These are phyloP conservation scores for Parotia lawesii DNA, from an alignment of 2,113 vertebrate genomes.

Conservation along the genomic window DNA sequence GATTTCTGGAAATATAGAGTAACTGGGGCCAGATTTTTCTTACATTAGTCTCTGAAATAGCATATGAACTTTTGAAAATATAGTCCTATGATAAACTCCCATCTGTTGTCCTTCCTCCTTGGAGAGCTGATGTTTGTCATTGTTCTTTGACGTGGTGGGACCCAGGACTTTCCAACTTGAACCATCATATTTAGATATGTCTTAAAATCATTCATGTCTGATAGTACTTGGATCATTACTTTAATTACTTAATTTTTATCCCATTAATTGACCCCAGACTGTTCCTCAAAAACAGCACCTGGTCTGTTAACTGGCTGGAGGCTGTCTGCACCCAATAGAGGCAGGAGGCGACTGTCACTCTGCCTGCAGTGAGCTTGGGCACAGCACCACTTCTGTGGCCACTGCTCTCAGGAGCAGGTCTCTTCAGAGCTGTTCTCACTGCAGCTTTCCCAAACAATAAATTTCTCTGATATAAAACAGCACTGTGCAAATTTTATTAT, in stretches of 20 bases:
- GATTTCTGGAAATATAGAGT: neutral
- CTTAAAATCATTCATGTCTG: neutral
- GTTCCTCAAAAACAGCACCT: neutral
- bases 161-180: neutral
- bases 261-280: too few relatives aligned
- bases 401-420: neutral
- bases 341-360: neutral
- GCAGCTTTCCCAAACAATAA: neutral
- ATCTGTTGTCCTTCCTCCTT: neutral
- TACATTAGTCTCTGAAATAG: neutral
- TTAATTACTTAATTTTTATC: neutral
- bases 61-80: neutral
- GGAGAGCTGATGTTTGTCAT: neutral
- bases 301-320: neutral
- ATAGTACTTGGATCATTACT: neutral
- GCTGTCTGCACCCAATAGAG: neutral
- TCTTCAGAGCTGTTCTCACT: neutral
- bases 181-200: neutral
- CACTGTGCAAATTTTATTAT: neutral
- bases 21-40: neutral
- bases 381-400: rapidly evolving
- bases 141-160: neutral
- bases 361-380: neutral
- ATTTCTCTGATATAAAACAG: neutral
- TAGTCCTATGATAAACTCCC: neutral